Evolutionary conservation across 92 coral and sea anemone species (phyloP).

Genomic region (Porites divaricata): DNA sequence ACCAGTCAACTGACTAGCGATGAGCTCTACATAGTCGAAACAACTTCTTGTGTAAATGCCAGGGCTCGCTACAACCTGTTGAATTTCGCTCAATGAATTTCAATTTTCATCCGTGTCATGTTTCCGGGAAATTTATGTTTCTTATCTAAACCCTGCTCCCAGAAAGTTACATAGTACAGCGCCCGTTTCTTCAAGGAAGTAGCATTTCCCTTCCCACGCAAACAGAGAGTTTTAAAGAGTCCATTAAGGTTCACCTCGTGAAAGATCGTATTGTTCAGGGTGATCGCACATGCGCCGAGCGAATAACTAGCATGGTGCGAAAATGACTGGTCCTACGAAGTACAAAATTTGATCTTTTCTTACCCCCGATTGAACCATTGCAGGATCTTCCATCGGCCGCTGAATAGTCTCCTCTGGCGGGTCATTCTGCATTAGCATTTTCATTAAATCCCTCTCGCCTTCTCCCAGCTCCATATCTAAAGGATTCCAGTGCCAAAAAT

Average conservation of each 20-base stretch:
- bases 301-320: slow-evolving; percentile 11
- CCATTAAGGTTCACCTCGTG: slow-evolving; percentile 22
- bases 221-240: not conserved
- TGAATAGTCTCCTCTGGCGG: slow-evolving; percentile 36
- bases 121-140: not conserved
- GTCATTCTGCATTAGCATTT: slow-evolving; percentile 69
- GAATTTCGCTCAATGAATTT: slow-evolving; percentile 32
- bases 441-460: slow-evolving; percentile 71
- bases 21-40: slow-evolving; percentile 1
- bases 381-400: slow-evolving; percentile 33
- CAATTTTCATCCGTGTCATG: slow-evolving; percentile 18
- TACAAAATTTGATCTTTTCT: not conserved
- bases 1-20: not conserved
- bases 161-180: not conserved
- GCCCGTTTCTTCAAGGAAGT: slow-evolving; percentile 10
- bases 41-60: slow-evolving; percentile 1
- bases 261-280: slow-evolving; percentile 41
- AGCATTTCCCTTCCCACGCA: not conserved
- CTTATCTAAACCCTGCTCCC: not conserved
- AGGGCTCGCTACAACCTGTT: slow-evolving; percentile 31
- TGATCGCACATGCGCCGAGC: slow-evolving; percentile 40
- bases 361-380: slow-evolving; percentile 41
- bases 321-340: not conserved
- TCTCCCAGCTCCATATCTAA: slow-evolving; percentile 38
- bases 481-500: slow-evolving; percentile 33